These are phyloP conservation scores for Trichogramma pretiosum DNA, from an alignment of 1,140 invertebrate genomes.

Conservation along the genomic window DNA sequence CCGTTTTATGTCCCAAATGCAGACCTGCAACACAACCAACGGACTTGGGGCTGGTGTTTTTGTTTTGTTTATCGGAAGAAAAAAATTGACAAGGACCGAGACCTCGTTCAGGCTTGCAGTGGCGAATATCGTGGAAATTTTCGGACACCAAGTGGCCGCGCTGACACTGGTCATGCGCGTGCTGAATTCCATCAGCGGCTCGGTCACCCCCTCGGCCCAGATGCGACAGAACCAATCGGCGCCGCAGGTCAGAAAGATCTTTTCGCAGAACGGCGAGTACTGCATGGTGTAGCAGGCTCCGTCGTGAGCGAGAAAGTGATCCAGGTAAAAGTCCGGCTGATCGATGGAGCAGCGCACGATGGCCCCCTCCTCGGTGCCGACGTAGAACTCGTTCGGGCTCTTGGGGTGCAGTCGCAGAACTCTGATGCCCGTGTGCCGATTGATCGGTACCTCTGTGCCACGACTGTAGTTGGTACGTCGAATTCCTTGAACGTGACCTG, in stretches of 20 bases:
- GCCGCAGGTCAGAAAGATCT: conserved; percentile 71
- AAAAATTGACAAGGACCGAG: not conserved
- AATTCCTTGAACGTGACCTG: no score
- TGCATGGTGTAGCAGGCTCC: conserved; percentile 68
- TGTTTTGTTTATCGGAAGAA: no score
- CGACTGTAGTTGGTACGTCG: conserved; percentile 15
- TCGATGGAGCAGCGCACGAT: conserved; percentile 66
- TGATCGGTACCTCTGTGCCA: conserved; percentile 44
- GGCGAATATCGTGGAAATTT: conserved; percentile 72
- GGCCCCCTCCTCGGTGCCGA: conserved; percentile 76
- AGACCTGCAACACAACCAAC: conserved; percentile 60
- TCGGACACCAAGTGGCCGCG: conserved; percentile 68
- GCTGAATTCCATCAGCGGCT: conserved; percentile 55
- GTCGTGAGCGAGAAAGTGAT: conserved; percentile 62
- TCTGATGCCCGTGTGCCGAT: conserved; percentile 51
- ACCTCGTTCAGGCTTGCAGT: conserved; percentile 58
- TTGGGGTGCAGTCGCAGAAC: conserved; percentile 58
- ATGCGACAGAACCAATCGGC: conserved; percentile 73
- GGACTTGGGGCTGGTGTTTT: no score
- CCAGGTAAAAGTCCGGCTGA: conserved; percentile 57
- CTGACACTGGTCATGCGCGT: conserved; percentile 51
- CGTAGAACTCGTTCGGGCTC: conserved; percentile 59
- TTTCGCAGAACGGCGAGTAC: conserved; percentile 69
- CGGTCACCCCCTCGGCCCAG: conserved; percentile 59
- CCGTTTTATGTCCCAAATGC: conserved; percentile 63